Evolutionary conservation across 2,888 invertebrate species (phyloP), one percentile per base, ranked within the genome.

Genomic region (Bugula neritina): DNA sequence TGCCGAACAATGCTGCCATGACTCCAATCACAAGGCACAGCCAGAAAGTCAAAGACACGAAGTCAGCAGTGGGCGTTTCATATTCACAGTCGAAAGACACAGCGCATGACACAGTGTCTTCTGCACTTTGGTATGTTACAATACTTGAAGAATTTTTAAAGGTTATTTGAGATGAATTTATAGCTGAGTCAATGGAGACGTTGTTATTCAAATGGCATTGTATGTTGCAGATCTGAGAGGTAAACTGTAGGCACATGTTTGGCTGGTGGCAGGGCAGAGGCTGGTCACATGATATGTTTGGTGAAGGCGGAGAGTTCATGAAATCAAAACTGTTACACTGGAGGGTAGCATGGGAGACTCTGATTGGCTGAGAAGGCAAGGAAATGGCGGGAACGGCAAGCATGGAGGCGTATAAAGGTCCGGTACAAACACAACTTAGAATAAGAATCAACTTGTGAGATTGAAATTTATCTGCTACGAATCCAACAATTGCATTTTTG

Each of bases 361-460:
- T 2, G 27, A 27, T 25, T 31, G 31, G 27, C 17, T 63, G 31
- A 31, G 34, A 13, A 13, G 10, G 5, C 5, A 17, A 13, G 63
- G 63, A 31, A n/a, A 31, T 63, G 10, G 63, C 31, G 1, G 85
- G 84, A 3, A 84, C 80, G 27, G 81, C 76, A 71, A 93, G 87
- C 77, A 94, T 85, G 1, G 91, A 89, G 80, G 92, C 90, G 83
- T 93, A 92, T 77, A 92, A 90, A 0, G 90, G 86, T 2, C 92
- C 92, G 78, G 91, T 91, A 74, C 91, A 84, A 72, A 92, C 85
- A 76, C 92, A 87, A 73, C 91, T 90, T 73, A 91, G 87, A 75
- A 92, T 89, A 73, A 94, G 90, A 31, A 92, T 90, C 0, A 90
- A 89, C 81, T 92, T 93, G 85, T 93, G 93, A 82, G 90, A 90